These are phyloP conservation scores for Glandiceps talaboti DNA, from an alignment of 53 echinoderm and acorn worm genomes.

Conservation along the genomic window DNA sequence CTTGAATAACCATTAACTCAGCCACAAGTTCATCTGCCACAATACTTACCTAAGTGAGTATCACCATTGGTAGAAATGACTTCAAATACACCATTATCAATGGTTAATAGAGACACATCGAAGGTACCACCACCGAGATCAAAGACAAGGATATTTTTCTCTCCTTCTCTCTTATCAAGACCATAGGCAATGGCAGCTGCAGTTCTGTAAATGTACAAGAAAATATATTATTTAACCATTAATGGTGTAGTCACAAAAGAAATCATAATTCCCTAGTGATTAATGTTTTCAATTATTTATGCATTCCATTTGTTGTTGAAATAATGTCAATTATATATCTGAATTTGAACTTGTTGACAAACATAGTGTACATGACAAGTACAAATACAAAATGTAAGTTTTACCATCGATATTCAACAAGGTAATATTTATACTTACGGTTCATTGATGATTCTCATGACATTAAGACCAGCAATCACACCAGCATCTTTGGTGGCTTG, in stretches of 20 bases:
- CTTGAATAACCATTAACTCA: too few relatives aligned
- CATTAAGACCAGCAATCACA: conserved; percentile 91
- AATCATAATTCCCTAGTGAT: too few relatives aligned
- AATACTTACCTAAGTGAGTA: conserved; percentile 87
- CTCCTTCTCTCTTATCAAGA: conserved; percentile 93
- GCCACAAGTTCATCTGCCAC: background rate
- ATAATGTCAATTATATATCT: too few relatives aligned
- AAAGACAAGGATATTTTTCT: conserved; percentile 94
- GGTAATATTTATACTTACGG: conserved; percentile 95
- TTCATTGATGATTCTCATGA: conserved; percentile 98
- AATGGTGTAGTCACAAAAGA: too few relatives aligned
- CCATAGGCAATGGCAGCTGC: conserved; percentile 99
- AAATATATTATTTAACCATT: too few relatives aligned
- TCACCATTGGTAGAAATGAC: conserved; percentile 90
- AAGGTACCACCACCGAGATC: conserved; percentile 98
- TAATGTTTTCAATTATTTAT: too few relatives aligned
- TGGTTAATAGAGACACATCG: conserved; percentile 90
- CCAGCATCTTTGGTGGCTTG: conserved; percentile 98
- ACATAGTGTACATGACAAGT: too few relatives aligned
- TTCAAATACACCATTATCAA: conserved; percentile 98
- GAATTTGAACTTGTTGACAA: too few relatives aligned
- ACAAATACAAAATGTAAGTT: too few relatives aligned
- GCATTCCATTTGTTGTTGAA: too few relatives aligned
- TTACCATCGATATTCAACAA: too few relatives aligned
- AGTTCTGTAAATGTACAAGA: conserved; percentile 56